These are phyloP conservation scores for Polypterus senegalus DNA, from an alignment of 2,113 vertebrate genomes.

Conservation along the genomic window DNA sequence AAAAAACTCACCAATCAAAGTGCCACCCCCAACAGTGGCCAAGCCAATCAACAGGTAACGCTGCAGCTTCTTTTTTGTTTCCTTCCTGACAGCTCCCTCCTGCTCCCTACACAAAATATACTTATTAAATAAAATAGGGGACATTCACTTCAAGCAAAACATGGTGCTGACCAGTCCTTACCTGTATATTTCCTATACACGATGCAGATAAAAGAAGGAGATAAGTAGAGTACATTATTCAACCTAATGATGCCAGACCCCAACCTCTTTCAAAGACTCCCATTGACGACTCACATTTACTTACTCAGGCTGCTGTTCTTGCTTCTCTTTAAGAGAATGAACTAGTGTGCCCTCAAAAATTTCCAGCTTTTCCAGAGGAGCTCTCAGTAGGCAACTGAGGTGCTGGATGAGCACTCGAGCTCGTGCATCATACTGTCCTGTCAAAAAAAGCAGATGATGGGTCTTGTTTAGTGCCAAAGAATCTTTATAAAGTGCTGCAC, in stretches of 20 bases:
- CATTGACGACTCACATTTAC: too few species aligned
- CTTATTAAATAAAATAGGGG: background rate
- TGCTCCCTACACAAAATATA: constrained; percentile 46
- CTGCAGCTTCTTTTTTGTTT: constrained; percentile 64
- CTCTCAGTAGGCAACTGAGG: constrained; percentile 57
- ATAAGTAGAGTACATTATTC: constrained; percentile 26
- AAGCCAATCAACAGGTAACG: constrained; percentile 85
- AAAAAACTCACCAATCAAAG: constrained; percentile 67
- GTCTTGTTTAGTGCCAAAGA: background rate
- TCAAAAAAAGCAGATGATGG: background rate
- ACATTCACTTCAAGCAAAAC: constrained; percentile 11
- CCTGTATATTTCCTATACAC: constrained; percentile 36
- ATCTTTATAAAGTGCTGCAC: background rate
- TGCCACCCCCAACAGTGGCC: constrained; percentile 81
- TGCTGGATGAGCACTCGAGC: constrained; percentile 71
- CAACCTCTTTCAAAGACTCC: too few species aligned
- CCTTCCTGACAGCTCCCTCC: constrained; percentile 63
- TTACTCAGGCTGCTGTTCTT: constrained; percentile 39
- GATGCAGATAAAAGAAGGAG: constrained; percentile 36
- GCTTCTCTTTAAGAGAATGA: constrained; percentile 64
- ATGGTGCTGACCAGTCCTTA: constrained; percentile 38
- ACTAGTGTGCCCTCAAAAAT: constrained; percentile 74
- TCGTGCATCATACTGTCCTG: constrained; percentile 80
- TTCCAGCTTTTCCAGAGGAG: constrained; percentile 60
- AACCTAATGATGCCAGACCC: too few species aligned